Base-by-base conservation (phyloP, 2,888 invertebrate genomes). In the Trichacis sp. region DNA sequence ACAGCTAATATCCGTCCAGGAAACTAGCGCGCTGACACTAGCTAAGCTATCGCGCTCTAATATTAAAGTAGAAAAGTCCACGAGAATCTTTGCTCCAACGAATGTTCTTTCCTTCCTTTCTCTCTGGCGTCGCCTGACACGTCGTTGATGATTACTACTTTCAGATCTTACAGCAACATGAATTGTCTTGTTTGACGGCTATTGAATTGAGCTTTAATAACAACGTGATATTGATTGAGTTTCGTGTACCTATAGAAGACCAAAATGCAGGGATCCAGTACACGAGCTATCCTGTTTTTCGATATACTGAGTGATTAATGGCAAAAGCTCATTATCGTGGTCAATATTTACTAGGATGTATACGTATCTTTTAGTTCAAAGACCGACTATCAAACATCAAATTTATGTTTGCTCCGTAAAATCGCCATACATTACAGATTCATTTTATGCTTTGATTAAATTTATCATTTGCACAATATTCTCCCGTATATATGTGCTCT, bases 1-100 rank as follows among this genome's bases (percentile, higher is more conserved):
- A 84, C 83, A 83, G 83, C 81, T 83, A 84, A 84, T 84, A 84
- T 83, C 83, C 83, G 80, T 73, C 77, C 78, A 77, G 83, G 81
- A 83, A 83, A 82, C 81, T 79, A 80, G 80, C 80, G 77, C 79
- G 78, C 78, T 76, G 67, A 69, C 68, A 60, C 60, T 64, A 67
- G 73, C 78, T 75, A 73, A 76, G 73, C 74, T 73, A 74, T 78
- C 75, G 73, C 73, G 73, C 75, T 71, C 71, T 70, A 71, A 76
- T 76, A 77, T 77, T 74, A 77, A 79, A 77, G 75, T 68, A 61
- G 62, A 59, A 66, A 66, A 67, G 53, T 60, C 56, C 59, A 63
- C 60, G 52, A n/a, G 43, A 65, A 29, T 14, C 48, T 29, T 30
- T 30, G 33, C 17, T 30, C 8, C 15, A n/a, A 29, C 24, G 19